Evolutionary conservation across 2,113 vertebrate species (phyloP), one percentile per base, ranked within the genome.

Genomic region (Vulpes lagopus): DNA sequence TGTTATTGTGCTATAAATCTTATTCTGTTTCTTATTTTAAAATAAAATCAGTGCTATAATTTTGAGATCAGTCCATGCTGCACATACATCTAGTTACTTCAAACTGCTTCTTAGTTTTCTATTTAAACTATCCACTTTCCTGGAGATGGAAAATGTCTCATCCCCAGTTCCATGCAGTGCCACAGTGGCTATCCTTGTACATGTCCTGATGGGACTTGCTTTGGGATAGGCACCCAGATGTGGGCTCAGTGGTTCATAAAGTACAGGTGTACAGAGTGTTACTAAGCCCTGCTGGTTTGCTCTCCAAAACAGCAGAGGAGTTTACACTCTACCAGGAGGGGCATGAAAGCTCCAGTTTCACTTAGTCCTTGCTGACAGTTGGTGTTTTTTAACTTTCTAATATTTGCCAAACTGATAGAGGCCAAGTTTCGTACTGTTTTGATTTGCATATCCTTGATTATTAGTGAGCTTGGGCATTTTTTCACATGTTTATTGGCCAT

Each of bases 1-100:
- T 86, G 74, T 97, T 95, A 98, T 97, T 98, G 97, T 96, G 96
- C 94, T 92, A 95, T 97, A 97, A 97, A 98, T 98, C 94, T 97
- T 97, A 35, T 59, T 79, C 53, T 93, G 91, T 73, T 97, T 97
- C 71, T 96, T 95, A 83, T 96, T 95, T 67, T 60, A 30, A 74
- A 49, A 92, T 96, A 97, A 91, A 96, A 64, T 53, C 91, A 91
- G 59, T 49, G 32, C 55, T 69, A 1, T 97, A 74, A 95, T 86
- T 94, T 49, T 71, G 60, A 96, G 84, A 91, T 79, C 43, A 57
- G n/a, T 76, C 38, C 38, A 76, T 35, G 49, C 73, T 89, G 6
- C 20, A 55, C 78, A 67, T 79, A 35, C 25, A 93, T 91, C 76
- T 78, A n/a, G 60, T 93, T 89, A 85, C 71, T 93, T 93, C 71